Evolutionary conservation across 2,797 vertebrate genomes (phyloP), one percentile per base, ranked within the genome.

Genomic region (Acrocephalus scirpaceus): DNA sequence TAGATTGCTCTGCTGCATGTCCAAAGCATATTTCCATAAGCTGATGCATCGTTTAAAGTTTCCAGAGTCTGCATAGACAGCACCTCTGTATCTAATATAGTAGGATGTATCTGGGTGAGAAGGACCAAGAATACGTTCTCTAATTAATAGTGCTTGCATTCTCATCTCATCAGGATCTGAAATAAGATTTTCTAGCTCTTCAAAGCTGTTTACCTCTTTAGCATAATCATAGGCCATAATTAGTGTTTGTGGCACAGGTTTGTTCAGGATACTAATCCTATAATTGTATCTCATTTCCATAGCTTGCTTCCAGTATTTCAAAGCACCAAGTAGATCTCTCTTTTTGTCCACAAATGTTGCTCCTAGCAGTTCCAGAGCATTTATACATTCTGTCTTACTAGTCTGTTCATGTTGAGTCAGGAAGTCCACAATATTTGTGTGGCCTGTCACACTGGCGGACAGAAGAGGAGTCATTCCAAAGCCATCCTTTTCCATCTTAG

Each of bases 311-410:
- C 99, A 99, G 95, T 99, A 99, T 95, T 99, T 99, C 94, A 99
- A 98, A 75, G 99, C 99, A 65, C 99, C 99, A 25, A 99, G 98
- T 32, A 99, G 98, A 97, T 99, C 99, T 96, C 99, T 98, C 94
- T 99, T 99, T 96, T 99, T 99, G 96, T 99, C 99, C 67, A 99
- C 99, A 90, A 99, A 99, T 0, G 99, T 99, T 84, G 99, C 99
- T 94, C 99, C 99, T 78, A 99, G 97, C 54, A 99, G 98, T 97
- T 99, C 99, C 86, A 99, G 96, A 47, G 99, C 99, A 80, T 99
- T 99, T 48, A 99, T 99, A 16, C 99, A 97, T 79, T 99, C 99
- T 34, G 60, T 96, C 96, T 98, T 98, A 93, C 98, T 98, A 12
- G 99, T 99, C 96, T 99, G 98, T 61, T 98, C 98, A 78, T 99